Evolutionary conservation across 2,888 invertebrate species (phyloP).

Genomic region (Lasiommata megera): DNA sequence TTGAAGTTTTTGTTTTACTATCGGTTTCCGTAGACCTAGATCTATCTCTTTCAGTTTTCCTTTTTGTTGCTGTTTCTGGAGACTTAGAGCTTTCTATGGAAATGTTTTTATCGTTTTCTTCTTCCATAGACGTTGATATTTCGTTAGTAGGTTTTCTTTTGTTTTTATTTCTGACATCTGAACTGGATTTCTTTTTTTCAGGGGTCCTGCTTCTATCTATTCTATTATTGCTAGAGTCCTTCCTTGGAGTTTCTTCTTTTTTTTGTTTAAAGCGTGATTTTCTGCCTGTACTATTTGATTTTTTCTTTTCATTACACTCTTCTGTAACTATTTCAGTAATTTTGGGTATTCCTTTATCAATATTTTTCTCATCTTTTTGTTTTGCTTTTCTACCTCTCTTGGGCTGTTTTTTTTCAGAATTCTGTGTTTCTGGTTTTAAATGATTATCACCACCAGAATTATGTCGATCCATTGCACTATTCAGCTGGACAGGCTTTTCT

Average conservation of each 20-base stretch:
- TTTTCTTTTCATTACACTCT: not conserved
- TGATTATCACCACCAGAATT: conserved; percentile 1
- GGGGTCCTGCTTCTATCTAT: not conserved
- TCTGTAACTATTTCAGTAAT: not conserved
- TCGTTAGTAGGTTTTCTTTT: not conserved
- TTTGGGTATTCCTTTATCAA: conserved; percentile 3
- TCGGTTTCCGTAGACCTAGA: not conserved
- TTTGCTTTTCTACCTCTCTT: conserved; percentile 11
- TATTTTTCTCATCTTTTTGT: conserved; percentile 10
- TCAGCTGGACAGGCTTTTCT: not conserved
- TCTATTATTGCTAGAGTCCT: not conserved
- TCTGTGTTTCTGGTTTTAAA: not conserved
- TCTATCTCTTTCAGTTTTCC: not conserved
- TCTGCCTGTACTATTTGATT: not conserved
- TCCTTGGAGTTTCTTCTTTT: not conserved
- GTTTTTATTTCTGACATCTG: not conserved
- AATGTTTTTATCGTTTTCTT: not conserved
- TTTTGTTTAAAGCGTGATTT: conserved; percentile 9
- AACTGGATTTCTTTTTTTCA: not conserved
- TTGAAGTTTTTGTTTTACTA: not conserved
- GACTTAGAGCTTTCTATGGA: not conserved
- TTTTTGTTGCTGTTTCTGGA: not conserved
- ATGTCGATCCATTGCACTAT: conserved; percentile 2
- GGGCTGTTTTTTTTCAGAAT: not conserved
- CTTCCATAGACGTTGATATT: not conserved